phyloP scores from a whole-genome alignment of 2,113 vertebrate genomes.

The Plecturocebus donacophilus region DNA sequence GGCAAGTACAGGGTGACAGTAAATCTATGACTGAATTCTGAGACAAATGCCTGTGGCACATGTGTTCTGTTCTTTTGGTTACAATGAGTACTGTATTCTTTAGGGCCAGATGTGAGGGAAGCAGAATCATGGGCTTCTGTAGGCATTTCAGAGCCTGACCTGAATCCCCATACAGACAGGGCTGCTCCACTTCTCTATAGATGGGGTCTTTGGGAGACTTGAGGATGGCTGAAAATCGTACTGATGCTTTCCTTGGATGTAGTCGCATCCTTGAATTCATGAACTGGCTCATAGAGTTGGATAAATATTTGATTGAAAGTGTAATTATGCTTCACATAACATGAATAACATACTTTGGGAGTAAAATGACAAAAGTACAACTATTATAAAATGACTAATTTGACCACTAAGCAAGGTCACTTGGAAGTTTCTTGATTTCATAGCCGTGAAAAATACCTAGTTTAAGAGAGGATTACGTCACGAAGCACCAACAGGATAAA shows the following conservation, averaged over 20 bases:
- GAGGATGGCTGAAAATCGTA: background rate
- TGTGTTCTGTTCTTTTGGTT: background rate
- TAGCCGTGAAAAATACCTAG: background rate
- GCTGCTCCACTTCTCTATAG: background rate
- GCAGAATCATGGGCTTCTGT: background rate
- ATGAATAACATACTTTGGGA: background rate
- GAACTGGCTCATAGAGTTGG: background rate
- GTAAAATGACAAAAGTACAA: background rate
- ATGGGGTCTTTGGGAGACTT: background rate
- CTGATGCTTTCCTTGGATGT: background rate
- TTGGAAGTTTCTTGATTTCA: background rate
- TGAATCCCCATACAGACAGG: background rate
- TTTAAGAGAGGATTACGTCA: background rate
- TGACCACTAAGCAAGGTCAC: background rate
- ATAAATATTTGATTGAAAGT: background rate
- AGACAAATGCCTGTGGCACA: background rate
- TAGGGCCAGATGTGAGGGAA: background rate
- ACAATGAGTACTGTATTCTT: background rate
- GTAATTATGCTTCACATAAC: background rate
- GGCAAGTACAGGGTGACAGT: background rate
- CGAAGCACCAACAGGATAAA: background rate
- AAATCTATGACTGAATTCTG: background rate
- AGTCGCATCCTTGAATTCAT: background rate
- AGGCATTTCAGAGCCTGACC: background rate
- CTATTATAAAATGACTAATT: background rate